Evolutionary conservation across 2,888 invertebrate genomes (phyloP), one percentile per base, ranked within the genome.

Genomic region (Gryllus longicercus): DNA sequence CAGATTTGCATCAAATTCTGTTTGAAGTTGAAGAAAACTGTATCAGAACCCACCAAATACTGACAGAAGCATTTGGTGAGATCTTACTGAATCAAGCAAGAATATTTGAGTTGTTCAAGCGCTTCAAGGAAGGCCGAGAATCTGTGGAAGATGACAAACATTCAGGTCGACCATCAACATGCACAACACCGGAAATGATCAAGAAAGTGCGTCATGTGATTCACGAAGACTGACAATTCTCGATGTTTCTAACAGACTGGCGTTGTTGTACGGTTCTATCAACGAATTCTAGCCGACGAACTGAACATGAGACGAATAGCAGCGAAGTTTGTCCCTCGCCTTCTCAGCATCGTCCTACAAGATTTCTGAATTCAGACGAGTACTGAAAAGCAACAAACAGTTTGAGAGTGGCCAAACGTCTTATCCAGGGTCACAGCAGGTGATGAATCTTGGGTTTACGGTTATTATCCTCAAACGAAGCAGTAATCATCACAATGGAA

Each of bases 71-170:
- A n/a, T 75, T 75, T 8, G 75, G 5, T 10, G 75, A 23, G 75
- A 16, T 2, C 12, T 2, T 10, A 2, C n/a, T 75, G 75, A 75
- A 3, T 21, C 75, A 75, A 75, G 75, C 75, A 23, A 21, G 21
- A 21, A 21, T 21, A 21, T 21, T 21, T 21, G 21, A 21, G 21
- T 21, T 1, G 21, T 21, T 21, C 21, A 21, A 21, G 21, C 21
- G 21, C 21, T 21, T 75, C 21, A 75, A 3, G 21, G 4, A 75
- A 16, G 75, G 75, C n/a, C 14, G 11, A 2, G 75, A 75, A 21
- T 25, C 75, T 75, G 75, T 10, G 75, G 75, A 75, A 21, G 75
- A 75, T 75, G 25, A 75, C 75, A 75, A 75, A 23, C 75, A 75
- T 21, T n/a, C 75, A 2, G 75, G 21, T 75, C 75, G 75, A 75